phyloP scores from a whole-genome alignment of 2,113 vertebrate genomes.

The Heptranchias perlo region DNA sequence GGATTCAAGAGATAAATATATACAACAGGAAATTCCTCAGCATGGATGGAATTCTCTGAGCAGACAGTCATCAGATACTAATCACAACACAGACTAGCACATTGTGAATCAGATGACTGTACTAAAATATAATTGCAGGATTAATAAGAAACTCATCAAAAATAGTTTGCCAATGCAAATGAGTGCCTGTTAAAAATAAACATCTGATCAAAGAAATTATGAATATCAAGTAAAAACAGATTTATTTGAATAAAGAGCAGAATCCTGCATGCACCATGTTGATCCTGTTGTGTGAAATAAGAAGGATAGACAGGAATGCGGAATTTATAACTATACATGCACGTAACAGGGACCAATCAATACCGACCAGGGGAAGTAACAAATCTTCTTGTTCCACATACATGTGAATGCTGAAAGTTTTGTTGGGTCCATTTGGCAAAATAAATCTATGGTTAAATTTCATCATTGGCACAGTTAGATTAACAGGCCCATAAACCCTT shows the following conservation, averaged over 20 bases:
- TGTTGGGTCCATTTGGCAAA: neutral
- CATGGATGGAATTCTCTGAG: neutral
- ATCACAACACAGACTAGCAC: neutral
- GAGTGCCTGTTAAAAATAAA: conserved; percentile 10
- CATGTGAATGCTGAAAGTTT: neutral
- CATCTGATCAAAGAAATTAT: neutral
- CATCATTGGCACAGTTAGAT: neutral
- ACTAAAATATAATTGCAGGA: neutral
- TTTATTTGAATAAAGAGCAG: neutral
- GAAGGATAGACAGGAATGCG: neutral
- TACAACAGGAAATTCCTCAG: neutral
- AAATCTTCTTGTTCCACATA: neutral
- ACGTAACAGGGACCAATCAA: neutral
- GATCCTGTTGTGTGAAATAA: neutral
- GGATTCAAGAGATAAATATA: neutral
- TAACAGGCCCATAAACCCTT: neutral
- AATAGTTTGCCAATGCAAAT: neutral
- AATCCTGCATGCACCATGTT: neutral
- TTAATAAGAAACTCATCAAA: conserved; percentile 11
- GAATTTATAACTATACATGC: neutral
- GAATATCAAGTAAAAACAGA: conserved; percentile 6
- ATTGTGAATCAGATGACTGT: neutral
- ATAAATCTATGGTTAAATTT: neutral
- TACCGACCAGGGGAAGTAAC: neutral
- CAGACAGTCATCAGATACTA: neutral